These are phyloP conservation scores for Scotopteryx bipunctaria DNA, from an alignment of 2,888 invertebrate species.

Conservation along the genomic window DNA sequence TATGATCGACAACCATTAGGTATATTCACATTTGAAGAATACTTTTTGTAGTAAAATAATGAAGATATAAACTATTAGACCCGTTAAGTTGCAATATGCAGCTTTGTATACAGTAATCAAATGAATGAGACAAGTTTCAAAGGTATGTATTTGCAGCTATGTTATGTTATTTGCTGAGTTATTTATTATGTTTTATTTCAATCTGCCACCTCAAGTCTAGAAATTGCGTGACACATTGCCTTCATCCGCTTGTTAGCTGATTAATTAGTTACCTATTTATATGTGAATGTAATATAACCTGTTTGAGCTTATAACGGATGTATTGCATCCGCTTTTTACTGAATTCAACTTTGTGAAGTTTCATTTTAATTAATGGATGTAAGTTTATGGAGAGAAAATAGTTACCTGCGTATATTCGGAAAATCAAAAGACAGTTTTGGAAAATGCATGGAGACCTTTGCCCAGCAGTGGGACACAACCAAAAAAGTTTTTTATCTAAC, in stretches of 20 bases:
- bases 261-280: slow-evolving; percentile 25
- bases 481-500: no score
- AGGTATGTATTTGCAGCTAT: slow-evolving; percentile 15
- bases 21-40: no score
- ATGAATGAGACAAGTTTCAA: slow-evolving; percentile 13
- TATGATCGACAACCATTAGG: no score
- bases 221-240: slow-evolving; percentile 38
- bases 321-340: slow-evolving; percentile 16
- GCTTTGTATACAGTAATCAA: slow-evolving; percentile 1
- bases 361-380: slow-evolving; percentile 34
- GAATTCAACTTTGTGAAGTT: slow-evolving; percentile 9
- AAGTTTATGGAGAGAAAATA: background rate
- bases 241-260: slow-evolving; percentile 35
- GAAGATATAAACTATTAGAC: no score
- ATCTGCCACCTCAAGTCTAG: slow-evolving; percentile 26
- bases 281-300: slow-evolving; percentile 6
- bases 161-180: slow-evolving; percentile 21
- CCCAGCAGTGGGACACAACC: no score
- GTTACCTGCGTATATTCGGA: no score
- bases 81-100: no score
- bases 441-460: no score
- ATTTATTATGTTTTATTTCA: slow-evolving; percentile 34
- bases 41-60: no score
- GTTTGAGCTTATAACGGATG: slow-evolving; percentile 26
- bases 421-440: no score